A percentile compares a stretch with the other conserved stretches of the same genome.
Evolutionary conservation across 2,797 vertebrate genomes (phyloP).

Genomic region (Schizothorax lantsangensis): DNA sequence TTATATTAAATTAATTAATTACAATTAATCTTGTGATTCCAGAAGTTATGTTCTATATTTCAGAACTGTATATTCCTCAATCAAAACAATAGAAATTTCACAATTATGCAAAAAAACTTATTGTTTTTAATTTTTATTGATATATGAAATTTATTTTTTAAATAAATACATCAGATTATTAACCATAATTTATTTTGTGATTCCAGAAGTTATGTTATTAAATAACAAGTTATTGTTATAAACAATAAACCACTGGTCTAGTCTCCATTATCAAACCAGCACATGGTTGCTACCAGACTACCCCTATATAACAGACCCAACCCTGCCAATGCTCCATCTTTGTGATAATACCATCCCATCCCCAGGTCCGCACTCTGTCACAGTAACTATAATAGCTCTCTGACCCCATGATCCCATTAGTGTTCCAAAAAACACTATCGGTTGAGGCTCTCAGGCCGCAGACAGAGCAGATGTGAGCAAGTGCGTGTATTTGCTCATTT

Average conservation of each 20-base stretch:
- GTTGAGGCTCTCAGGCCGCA: constrained; percentile 6
- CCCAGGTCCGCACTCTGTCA: constrained; percentile 14
- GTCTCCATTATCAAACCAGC: constrained; percentile 62
- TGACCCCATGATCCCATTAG: constrained; percentile 25
- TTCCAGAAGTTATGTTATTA: neutral
- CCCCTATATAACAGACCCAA: constrained; percentile 15
- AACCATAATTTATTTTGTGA: too few relatives aligned
- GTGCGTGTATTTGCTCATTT: constrained; percentile 36
- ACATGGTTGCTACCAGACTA: constrained; percentile 40
- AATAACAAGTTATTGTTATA: neutral
- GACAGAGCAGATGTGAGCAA: constrained; percentile 23
- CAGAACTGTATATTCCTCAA: neutral
- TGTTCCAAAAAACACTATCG: constrained; percentile 20
- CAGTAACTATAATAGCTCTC: neutral
- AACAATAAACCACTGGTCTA: constrained; percentile 47
- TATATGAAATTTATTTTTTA: too few relatives aligned
- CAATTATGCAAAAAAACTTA: too few relatives aligned
- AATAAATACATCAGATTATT: too few relatives aligned
- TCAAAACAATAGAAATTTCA: neutral
- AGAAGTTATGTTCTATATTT: neutral
- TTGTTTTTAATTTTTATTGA: too few relatives aligned
- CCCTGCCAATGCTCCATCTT: constrained; percentile 16
- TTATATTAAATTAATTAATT: neutral
- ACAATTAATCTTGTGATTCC: neutral
- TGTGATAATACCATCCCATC: constrained; percentile 24